Evolutionary conservation across 2,888 invertebrate genomes (phyloP).

Genomic region (Neoitamus cyanurus): DNA sequence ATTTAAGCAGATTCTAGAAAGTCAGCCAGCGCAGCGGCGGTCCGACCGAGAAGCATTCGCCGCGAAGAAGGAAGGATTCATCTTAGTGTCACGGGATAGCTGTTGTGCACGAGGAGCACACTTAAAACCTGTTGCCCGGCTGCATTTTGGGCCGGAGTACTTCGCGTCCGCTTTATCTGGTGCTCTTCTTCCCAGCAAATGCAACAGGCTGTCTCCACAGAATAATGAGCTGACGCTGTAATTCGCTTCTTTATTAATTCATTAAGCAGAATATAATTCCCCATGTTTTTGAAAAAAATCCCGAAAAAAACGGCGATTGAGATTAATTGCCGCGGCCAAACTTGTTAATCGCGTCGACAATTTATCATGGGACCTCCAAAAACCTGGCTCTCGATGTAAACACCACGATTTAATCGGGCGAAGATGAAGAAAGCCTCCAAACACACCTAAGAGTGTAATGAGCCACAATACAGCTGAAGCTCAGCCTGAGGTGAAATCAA

Average conservation of each 20-base stretch:
- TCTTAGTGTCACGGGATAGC: slow-evolving; percentile 6
- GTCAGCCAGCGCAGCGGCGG: neutral
- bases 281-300: slow-evolving; percentile 13
- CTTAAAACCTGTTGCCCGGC: slow-evolving; percentile 21
- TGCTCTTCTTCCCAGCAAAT: neutral
- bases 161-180: neutral
- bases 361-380: slow-evolving; percentile 49
- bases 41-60: neutral
- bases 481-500: slow-evolving; percentile 19
- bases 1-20: slow-evolving; percentile 27
- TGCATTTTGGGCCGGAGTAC: neutral
- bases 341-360: slow-evolving; percentile 48
- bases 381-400: neutral
- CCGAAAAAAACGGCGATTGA: slow-evolving; percentile 40
- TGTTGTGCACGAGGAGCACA: neutral
- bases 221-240: slow-evolving; percentile 16
- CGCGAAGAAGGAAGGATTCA: slow-evolving; percentile 8
- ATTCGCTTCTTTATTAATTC: slow-evolving; percentile 24
- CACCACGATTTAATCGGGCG: neutral
- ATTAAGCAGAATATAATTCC: slow-evolving; percentile 34
- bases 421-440: neutral
- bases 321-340: slow-evolving; percentile 48
- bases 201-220: slow-evolving; percentile 20
- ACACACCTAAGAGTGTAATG: neutral
- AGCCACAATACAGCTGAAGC: neutral